Conservation (phyloP, 2,797 vertebrate species). For the Molossus alvarezi region DNA sequence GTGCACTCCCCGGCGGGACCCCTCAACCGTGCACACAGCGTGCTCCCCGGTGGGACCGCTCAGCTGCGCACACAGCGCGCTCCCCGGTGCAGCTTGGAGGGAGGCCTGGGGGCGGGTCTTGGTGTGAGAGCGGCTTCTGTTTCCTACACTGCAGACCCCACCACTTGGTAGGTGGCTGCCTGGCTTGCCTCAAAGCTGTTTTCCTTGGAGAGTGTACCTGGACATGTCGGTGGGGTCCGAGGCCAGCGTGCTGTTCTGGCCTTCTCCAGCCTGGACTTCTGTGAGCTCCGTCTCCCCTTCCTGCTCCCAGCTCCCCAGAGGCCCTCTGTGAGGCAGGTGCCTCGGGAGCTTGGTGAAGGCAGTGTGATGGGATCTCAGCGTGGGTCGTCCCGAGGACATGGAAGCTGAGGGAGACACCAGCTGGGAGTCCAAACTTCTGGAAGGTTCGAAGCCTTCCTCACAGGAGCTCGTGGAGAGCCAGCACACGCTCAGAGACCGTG, state of each 20-base stretch:
- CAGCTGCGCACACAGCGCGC: no score
- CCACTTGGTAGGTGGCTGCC: neutral
- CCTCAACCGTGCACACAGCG: no score
- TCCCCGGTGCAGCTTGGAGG: accelerated
- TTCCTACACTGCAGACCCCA: neutral
- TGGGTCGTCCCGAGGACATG: neutral
- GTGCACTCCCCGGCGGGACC: accelerated
- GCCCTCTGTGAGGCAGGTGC: neutral
- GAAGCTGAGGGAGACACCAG: neutral
- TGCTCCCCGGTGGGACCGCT: accelerated
- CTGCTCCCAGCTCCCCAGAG: neutral
- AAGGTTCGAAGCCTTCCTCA: neutral
- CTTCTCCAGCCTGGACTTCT: no score
- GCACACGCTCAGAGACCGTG: neutral
- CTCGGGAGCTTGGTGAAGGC: neutral
- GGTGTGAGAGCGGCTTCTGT: neutral
- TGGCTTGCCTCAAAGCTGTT: neutral
- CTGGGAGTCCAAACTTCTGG: neutral
- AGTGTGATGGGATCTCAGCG: neutral
- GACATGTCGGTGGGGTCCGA: neutral
- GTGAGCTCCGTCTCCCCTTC: neutral
- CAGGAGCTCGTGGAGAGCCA: accelerated
- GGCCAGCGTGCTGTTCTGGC: accelerated
- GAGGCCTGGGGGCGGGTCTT: neutral
- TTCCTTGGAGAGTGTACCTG: neutral